These are phyloP conservation scores for Brachyptera risi DNA, from an alignment of 2,888 invertebrate species.

Conservation along the genomic window DNA sequence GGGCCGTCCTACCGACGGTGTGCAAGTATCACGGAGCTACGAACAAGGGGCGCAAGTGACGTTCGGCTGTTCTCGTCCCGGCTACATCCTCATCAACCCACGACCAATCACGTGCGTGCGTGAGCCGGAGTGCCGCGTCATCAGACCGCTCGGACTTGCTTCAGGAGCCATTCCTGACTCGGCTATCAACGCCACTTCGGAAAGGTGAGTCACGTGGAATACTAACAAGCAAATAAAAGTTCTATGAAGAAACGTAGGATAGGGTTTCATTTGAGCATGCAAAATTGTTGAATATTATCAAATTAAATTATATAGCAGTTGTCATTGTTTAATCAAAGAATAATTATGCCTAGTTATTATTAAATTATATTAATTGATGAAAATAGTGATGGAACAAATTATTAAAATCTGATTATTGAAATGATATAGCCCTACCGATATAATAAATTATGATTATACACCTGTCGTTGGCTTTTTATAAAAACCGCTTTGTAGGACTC, in stretches of 20 bases:
- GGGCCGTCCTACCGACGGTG: constrained; percentile 88
- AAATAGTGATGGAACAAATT: too few species aligned
- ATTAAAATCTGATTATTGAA: too few species aligned
- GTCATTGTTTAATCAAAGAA: too few species aligned
- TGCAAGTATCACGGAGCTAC: constrained; percentile 77
- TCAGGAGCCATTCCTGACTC: constrained; percentile 92
- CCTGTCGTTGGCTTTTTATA: too few species aligned
- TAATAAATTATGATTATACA: too few species aligned
- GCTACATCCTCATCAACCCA: constrained; percentile 88
- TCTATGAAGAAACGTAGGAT: too few species aligned
- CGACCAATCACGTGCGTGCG: constrained; percentile 85
- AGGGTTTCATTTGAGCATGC: too few species aligned
- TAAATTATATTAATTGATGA: neutral
- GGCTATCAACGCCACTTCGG: constrained; percentile 92
- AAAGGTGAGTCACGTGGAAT: constrained; percentile 53
- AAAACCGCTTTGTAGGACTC: too few species aligned
- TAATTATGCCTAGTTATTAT: neutral
- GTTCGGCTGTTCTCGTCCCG: constrained; percentile 86
- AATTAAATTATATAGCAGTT: too few species aligned
- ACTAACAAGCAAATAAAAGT: too few species aligned
- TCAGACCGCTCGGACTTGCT: constrained; percentile 84
- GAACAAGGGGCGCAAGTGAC: constrained; percentile 87
- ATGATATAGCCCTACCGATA: too few species aligned
- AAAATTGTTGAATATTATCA: too few species aligned
- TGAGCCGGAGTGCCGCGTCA: constrained; percentile 91